Conservation (phyloP, 2,888 invertebrate species). For the Tetheella fluctuosa region DNA sequence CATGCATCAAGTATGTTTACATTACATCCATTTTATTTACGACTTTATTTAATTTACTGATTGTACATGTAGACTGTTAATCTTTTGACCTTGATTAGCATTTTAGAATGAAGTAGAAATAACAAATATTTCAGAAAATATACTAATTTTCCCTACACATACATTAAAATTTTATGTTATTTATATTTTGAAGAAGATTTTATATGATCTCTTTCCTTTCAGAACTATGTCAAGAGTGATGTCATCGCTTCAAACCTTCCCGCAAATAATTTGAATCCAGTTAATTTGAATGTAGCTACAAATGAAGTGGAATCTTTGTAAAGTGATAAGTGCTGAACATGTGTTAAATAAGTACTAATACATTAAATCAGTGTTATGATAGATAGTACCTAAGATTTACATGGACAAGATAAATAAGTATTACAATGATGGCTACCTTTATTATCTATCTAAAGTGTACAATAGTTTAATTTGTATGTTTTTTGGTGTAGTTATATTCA, state of each 20-base stretch:
- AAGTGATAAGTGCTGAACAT: slow-evolving; percentile 5
- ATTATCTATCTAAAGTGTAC: background rate
- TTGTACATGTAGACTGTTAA: no score
- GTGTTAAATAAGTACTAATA: background rate
- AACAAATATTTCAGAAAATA: no score
- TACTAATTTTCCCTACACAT: no score
- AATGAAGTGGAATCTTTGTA: slow-evolving; percentile 70
- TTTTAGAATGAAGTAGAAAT: no score
- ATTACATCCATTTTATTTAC: background rate
- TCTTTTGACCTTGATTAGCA: no score
- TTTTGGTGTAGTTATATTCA: background rate
- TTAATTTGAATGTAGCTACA: slow-evolving; percentile 45
- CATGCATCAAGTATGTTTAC: slow-evolving; percentile 41
- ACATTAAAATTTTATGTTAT: no score
- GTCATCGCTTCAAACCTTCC: slow-evolving; percentile 18
- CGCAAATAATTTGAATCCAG: slow-evolving; percentile 41
- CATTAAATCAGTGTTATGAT: background rate
- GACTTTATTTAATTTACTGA: no score
- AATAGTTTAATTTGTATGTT: background rate
- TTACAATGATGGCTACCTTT: background rate
- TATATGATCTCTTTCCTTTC: slow-evolving; percentile 44
- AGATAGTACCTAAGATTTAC: background rate
- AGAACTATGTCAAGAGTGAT: slow-evolving; percentile 67
- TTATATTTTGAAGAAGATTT: no score
- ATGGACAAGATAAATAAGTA: background rate